phyloP scores from a whole-genome alignment of 2,888 invertebrate genomes.

The Ormyrus thymus region DNA sequence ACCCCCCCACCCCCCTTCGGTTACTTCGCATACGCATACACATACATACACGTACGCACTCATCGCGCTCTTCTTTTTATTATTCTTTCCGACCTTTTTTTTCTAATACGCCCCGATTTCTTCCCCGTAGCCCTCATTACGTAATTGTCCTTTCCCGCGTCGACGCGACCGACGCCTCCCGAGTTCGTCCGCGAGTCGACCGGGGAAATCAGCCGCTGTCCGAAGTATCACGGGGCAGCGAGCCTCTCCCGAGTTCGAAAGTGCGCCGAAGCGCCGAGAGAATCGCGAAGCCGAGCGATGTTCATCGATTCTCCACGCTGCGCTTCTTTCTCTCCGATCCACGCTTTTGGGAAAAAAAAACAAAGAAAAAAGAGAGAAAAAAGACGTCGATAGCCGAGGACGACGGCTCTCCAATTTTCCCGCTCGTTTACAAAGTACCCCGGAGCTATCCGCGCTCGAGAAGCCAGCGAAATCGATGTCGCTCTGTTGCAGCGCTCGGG shows the following conservation, averaged over 20 bases:
- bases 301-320: constrained; percentile 33
- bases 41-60: not conserved
- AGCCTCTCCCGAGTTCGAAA: not conserved
- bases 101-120: not conserved
- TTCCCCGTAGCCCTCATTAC: not conserved
- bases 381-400: too few species aligned
- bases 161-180: not conserved
- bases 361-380: too few species aligned
- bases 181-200: not conserved
- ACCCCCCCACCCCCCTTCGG: not conserved
- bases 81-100: constrained; percentile 19
- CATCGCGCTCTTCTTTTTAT: constrained; percentile 33
- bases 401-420: not conserved
- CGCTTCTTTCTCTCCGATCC: not conserved
- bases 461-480: constrained; percentile 24
- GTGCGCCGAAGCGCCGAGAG: constrained; percentile 31
- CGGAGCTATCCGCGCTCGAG: not conserved
- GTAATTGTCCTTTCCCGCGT: not conserved
- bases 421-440: not conserved
- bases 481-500: constrained; percentile 39
- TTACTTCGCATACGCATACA: not conserved
- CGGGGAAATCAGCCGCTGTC: not conserved
- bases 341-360: not conserved
- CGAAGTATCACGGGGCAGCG: not conserved
- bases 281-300: constrained; percentile 30